Percentiles rank a stretch among this genome's conserved stretches.
Conservation (phyloP, 2,888 invertebrate genomes). For the Athalia rosae region DNA sequence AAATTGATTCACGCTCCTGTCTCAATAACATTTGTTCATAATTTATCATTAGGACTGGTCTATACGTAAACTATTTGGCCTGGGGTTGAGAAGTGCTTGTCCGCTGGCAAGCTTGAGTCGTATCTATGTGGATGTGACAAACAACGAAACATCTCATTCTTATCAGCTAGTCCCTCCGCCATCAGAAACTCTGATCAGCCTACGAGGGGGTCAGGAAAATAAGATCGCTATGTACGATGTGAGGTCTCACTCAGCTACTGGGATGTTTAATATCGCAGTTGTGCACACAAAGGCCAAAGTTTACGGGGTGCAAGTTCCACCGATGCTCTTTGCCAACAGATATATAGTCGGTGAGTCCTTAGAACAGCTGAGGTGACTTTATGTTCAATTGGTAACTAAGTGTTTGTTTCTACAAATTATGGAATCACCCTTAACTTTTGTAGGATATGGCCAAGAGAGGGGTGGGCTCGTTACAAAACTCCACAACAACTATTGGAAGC, state of each 20-base stretch:
- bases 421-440: constrained; percentile 41
- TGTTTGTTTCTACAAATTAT: neutral
- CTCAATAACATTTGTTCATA: constrained; percentile 65
- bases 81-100: constrained; percentile 88
- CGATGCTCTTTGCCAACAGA: constrained; percentile 85
- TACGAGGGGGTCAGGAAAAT: constrained; percentile 82
- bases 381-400: too few relatives aligned
- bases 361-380: neutral
- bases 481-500: constrained; percentile 85
- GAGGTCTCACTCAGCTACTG: constrained; percentile 68
- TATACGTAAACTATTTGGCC: constrained; percentile 89
- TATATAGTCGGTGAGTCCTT: constrained; percentile 78
- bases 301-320: constrained; percentile 78
- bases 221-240: constrained; percentile 85
- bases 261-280: constrained; percentile 83
- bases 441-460: constrained; percentile 92
- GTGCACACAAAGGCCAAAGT: constrained; percentile 75
- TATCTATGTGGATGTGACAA: constrained; percentile 87
- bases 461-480: constrained; percentile 92
- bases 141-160: constrained; percentile 76
- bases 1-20: neutral
- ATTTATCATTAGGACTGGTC: constrained; percentile 86
- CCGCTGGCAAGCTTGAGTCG: constrained; percentile 86
- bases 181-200: constrained; percentile 76
- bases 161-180: constrained; percentile 82